These are phyloP conservation scores for Sipunculus nudus DNA, from an alignment of 2,888 invertebrate species.

Conservation along the genomic window DNA sequence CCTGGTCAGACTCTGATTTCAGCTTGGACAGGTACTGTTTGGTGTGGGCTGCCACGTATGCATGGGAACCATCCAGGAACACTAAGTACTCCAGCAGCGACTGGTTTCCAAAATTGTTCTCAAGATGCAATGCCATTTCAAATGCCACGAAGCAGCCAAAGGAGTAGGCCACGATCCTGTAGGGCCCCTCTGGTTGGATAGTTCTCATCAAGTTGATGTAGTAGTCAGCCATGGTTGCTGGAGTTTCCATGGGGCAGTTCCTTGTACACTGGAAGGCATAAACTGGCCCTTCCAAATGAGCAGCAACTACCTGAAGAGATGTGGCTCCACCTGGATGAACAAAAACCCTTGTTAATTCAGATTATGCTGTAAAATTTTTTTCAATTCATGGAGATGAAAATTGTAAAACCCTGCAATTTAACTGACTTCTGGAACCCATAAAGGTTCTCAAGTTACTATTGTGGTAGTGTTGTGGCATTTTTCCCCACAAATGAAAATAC, in stretches of 20 bases:
- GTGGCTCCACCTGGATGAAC: constrained; percentile 70
- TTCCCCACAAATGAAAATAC: no score
- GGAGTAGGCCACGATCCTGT: constrained; percentile 91
- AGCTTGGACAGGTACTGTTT: constrained; percentile 49
- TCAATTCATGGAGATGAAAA: no score
- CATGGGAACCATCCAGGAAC: constrained; percentile 83
- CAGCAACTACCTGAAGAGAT: constrained; percentile 78
- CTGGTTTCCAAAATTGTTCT: constrained; percentile 19
- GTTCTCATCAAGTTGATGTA: constrained; percentile 73
- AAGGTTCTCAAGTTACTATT: no score
- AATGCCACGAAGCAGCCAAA: constrained; percentile 94
- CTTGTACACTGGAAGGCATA: constrained; percentile 90
- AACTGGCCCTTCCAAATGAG: constrained; percentile 78
- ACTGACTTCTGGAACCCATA: no score
- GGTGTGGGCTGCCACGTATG: constrained; percentile 68
- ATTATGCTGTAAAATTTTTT: no score
- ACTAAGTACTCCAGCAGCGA: constrained; percentile 71
- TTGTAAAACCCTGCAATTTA: no score
- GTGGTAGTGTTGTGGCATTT: no score
- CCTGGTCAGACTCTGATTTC: constrained; percentile 38
- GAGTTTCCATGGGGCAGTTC: constrained; percentile 78
- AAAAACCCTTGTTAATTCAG: no score
- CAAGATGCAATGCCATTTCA: constrained; percentile 88
- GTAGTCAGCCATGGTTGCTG: constrained; percentile 75
- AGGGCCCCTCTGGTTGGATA: constrained; percentile 84